phyloP scores from a whole-genome alignment of 2,797 vertebrate species.

The Channa striata region DNA sequence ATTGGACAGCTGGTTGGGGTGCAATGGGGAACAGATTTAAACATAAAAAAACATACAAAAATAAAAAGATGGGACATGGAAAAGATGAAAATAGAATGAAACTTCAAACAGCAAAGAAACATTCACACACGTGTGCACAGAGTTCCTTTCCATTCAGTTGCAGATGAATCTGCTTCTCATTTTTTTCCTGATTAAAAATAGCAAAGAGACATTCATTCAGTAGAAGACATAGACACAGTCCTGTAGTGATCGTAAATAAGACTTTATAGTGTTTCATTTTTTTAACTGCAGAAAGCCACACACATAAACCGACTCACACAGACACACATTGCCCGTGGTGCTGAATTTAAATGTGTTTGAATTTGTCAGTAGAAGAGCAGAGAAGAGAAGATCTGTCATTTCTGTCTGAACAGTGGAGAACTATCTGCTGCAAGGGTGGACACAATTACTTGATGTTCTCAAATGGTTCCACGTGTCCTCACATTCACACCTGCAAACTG shows the following conservation, averaged over 20 bases:
- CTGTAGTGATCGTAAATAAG: too few species aligned
- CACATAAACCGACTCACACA: slow-evolving; percentile 3
- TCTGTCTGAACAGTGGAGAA: background rate
- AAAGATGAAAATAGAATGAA: slow-evolving; percentile 12
- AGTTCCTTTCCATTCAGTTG: slow-evolving; percentile 47
- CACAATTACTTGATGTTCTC: too few species aligned
- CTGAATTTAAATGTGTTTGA: slow-evolving; percentile 47
- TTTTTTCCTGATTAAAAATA: slow-evolving; percentile 9
- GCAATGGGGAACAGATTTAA: background rate
- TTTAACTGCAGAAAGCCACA: background rate
- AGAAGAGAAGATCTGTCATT: background rate
- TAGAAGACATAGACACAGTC: background rate
- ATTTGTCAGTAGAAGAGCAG: slow-evolving; percentile 33
- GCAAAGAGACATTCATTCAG: background rate
- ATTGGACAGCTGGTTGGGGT: background rate
- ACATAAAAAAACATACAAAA: background rate
- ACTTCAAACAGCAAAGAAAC: slow-evolving; percentile 40
- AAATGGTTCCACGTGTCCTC: too few species aligned
- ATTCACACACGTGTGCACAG: background rate
- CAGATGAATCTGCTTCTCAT: slow-evolving; percentile 35
- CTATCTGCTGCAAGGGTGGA: too few species aligned
- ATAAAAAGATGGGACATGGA: slow-evolving; percentile 1
- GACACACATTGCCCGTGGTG: slow-evolving; percentile 6
- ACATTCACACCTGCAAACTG: too few species aligned
- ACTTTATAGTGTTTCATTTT: too few species aligned